A percentile compares a stretch with the other conserved stretches of the same genome.
phyloP scores from a whole-genome alignment of 2,888 invertebrate genomes.

The Drosophila bunnanda region DNA sequence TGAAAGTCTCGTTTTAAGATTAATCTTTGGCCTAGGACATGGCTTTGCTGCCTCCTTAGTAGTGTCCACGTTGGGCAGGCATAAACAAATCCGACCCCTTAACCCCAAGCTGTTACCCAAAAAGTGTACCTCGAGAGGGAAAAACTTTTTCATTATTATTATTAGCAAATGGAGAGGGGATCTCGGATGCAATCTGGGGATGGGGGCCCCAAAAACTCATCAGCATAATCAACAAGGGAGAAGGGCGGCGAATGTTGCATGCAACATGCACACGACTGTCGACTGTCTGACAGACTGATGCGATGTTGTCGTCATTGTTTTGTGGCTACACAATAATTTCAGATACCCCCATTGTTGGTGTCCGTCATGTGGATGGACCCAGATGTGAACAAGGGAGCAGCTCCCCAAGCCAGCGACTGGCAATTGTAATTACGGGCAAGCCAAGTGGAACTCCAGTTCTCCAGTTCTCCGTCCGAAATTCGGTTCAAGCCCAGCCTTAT shows the following conservation, averaged over 20 bases:
- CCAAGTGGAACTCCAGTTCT: slow-evolving; percentile 44
- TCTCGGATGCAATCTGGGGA: slow-evolving; percentile 55
- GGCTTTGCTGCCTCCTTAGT: slow-evolving; percentile 8
- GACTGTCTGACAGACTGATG: slow-evolving; percentile 51
- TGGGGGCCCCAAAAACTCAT: slow-evolving; percentile 70
- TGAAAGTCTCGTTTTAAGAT: neutral
- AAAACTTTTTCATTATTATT: slow-evolving; percentile 74
- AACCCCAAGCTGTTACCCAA: slow-evolving; percentile 54
- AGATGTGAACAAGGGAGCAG: slow-evolving; percentile 25
- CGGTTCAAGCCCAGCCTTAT: slow-evolving; percentile 44
- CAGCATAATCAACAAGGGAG: slow-evolving; percentile 71
- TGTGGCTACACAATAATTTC: slow-evolving; percentile 33
- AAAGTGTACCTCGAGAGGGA: slow-evolving; percentile 41
- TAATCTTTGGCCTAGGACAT: neutral
- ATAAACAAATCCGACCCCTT: slow-evolving; percentile 66
- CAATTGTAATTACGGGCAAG: slow-evolving; percentile 43
- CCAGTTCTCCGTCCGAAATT: slow-evolving; percentile 1
- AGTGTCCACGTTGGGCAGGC: slow-evolving; percentile 56
- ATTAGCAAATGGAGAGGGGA: slow-evolving; percentile 65
- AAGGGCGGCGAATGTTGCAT: slow-evolving; percentile 65
- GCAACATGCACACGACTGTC: slow-evolving; percentile 72
- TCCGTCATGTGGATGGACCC: slow-evolving; percentile 61
- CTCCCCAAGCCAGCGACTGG: slow-evolving; percentile 7
- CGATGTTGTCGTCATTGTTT: slow-evolving; percentile 54
- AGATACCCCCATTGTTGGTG: slow-evolving; percentile 52